Evolutionary conservation across 2,113 vertebrate species (phyloP).

Genomic region (Hippocampus guttulatus): DNA sequence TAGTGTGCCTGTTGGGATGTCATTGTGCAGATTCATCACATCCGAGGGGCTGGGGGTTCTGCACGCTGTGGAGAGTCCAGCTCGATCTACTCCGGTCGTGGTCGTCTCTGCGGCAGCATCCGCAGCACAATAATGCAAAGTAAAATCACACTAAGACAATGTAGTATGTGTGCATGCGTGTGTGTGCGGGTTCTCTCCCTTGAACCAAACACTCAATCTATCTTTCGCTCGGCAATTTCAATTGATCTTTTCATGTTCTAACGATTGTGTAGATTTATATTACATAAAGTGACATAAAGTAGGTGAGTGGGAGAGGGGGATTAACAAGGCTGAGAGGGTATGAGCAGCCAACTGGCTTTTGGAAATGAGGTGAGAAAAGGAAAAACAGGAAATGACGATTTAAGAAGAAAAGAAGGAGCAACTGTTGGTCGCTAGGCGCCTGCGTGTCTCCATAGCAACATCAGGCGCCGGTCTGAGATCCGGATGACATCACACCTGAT

Average conservation of each 20-base stretch:
- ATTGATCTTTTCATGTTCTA: not conserved
- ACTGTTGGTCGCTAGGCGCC: conserved; percentile 49
- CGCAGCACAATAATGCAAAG: too few relatives aligned
- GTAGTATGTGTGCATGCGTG: too few relatives aligned
- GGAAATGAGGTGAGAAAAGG: not conserved
- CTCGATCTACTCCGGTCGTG: too few relatives aligned
- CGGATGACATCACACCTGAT: conserved; percentile 70
- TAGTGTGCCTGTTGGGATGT: too few relatives aligned
- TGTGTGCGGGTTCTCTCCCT: not conserved
- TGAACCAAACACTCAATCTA: not conserved
- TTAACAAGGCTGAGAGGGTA: not conserved
- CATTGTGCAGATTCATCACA: too few relatives aligned
- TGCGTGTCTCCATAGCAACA: conserved; percentile 70
- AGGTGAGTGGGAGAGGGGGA: not conserved
- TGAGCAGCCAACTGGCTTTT: not conserved
- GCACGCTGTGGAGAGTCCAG: too few relatives aligned
- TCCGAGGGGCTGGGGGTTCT: too few relatives aligned
- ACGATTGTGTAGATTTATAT: too few relatives aligned
- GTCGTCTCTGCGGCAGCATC: too few relatives aligned
- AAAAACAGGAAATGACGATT: not conserved
- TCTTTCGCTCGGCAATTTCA: not conserved
- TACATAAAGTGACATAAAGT: not conserved
- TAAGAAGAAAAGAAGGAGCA: conserved; percentile 15
- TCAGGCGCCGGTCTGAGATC: conserved; percentile 50
- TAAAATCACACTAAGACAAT: too few relatives aligned